Evolutionary conservation across 2,797 vertebrate genomes (phyloP).

Genomic region (Anisognathus igniventris): DNA sequence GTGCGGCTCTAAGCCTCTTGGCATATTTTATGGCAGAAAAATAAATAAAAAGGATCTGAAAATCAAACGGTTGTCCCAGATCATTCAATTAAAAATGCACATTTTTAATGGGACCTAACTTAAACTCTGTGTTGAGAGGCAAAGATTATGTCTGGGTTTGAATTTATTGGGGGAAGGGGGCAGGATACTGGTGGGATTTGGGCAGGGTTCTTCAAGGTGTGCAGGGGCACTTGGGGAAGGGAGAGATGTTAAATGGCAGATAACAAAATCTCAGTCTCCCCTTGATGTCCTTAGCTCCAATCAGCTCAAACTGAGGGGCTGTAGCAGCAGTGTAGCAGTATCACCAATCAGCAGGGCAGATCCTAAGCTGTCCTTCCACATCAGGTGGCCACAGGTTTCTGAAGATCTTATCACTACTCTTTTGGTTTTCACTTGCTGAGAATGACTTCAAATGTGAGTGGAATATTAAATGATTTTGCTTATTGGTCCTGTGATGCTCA

Average conservation of each 20-base stretch:
- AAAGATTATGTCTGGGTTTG: not conserved
- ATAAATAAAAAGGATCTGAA: not conserved
- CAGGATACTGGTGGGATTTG: not conserved
- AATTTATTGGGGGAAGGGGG: accelerated
- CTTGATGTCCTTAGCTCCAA: not conserved
- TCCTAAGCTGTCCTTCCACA: not conserved
- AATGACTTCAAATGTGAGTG: not conserved
- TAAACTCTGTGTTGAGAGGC: not conserved
- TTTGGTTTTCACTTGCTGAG: not conserved
- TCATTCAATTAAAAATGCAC: not conserved
- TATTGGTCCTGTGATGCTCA: accelerated
- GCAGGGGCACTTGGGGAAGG: not conserved
- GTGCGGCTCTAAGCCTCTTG: not conserved
- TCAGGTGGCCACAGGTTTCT: not conserved
- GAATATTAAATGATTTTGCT: not conserved
- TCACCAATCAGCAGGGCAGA: not conserved
- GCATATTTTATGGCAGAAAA: not conserved
- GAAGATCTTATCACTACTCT: not conserved
- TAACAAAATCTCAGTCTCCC: not conserved
- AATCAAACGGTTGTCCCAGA: not conserved
- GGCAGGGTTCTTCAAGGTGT: not conserved
- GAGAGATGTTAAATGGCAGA: not conserved
- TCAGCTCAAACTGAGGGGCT: not conserved
- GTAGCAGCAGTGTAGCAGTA: not conserved
- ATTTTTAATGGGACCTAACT: not conserved